A percentile compares a stretch with the other conserved stretches of the same genome.
These are phyloP conservation scores for Polypterus bichir DNA, from an alignment of 2,113 vertebrate genomes.

Conservation along the genomic window DNA sequence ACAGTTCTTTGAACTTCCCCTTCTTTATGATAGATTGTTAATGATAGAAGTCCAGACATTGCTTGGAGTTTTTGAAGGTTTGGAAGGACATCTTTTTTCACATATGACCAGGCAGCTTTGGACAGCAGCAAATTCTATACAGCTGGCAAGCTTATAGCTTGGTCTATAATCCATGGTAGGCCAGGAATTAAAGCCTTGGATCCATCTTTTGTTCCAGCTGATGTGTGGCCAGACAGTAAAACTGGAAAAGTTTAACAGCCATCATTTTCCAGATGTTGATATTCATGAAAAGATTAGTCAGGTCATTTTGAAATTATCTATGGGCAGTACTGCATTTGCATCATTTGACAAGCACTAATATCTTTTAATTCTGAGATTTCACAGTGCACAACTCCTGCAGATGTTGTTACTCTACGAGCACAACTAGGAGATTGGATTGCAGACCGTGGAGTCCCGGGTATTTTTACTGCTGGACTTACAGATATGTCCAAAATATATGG, in stretches of 20 bases:
- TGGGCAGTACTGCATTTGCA: too few relatives aligned
- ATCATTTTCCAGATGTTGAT: too few relatives aligned
- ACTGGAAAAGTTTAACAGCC: background rate
- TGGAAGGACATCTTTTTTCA: conserved; percentile 32
- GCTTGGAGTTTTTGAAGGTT: conserved; percentile 36
- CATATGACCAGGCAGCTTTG: conserved; percentile 32
- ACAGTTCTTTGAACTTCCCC: background rate
- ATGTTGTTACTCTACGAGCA: conserved; percentile 33
- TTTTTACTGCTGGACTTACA: conserved; percentile 21
- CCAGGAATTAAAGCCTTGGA: conserved; percentile 14
- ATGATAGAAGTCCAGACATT: conserved; percentile 33
- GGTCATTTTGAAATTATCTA: too few relatives aligned
- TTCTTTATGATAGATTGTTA: conserved; percentile 24
- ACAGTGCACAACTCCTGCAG: conserved; percentile 9
- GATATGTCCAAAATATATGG: conserved; percentile 31
- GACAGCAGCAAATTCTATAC: conserved; percentile 35
- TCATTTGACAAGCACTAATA: too few relatives aligned
- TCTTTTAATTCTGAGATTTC: conserved; percentile 2
- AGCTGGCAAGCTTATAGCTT: conserved; percentile 28
- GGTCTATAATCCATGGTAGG: conserved; percentile 41
- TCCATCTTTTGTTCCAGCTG: conserved; percentile 35
- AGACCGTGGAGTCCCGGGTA: conserved; percentile 28
- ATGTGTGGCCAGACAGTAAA: conserved; percentile 26
- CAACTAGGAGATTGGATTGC: conserved; percentile 35
- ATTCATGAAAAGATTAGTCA: too few relatives aligned